These are phyloP conservation scores for Girardia tigrina DNA, from an alignment of 2,888 invertebrate genomes.

Conservation along the genomic window DNA sequence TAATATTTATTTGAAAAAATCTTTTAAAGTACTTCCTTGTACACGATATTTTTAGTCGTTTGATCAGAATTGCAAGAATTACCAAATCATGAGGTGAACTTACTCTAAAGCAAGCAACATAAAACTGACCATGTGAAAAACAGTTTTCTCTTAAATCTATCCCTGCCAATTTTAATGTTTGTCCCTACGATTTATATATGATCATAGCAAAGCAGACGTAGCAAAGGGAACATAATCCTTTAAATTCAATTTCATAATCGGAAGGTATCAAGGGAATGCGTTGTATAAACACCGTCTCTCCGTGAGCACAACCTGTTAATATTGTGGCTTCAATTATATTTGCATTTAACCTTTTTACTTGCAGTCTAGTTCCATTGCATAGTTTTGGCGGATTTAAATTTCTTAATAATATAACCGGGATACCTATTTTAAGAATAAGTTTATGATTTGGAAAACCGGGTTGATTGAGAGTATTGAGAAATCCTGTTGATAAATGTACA, in stretches of 20 bases:
- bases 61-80: constrained; percentile 29
- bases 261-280: constrained; percentile 13
- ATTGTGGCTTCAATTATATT: constrained; percentile 35
- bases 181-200: constrained; percentile 37
- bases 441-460: constrained; percentile 38
- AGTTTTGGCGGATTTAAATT: constrained; percentile 37
- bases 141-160: constrained; percentile 28
- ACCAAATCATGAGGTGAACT: constrained; percentile 24
- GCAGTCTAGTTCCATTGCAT: constrained; percentile 38
- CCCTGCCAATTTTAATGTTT: constrained; percentile 36
- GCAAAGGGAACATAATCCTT: constrained; percentile 34
- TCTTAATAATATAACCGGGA: constrained; percentile 37
- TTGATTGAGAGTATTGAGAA: constrained; percentile 38
- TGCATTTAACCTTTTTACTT: constrained; percentile 33
- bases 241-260: constrained; percentile 32
- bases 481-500: too few species aligned
- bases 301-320: constrained; percentile 31
- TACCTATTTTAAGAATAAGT: constrained; percentile 35
- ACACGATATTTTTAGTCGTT: too few species aligned
- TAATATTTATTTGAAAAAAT: too few species aligned
- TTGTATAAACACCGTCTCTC: constrained; percentile 36
- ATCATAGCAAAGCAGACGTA: constrained; percentile 33
- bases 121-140: constrained; percentile 37
- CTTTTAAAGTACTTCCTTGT: too few species aligned
- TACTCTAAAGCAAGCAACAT: constrained; percentile 37